Percentiles rank a stretch among this genome's conserved stretches.
Conservation (phyloP, 1,140 invertebrate species). For the Cylas formicarius region DNA sequence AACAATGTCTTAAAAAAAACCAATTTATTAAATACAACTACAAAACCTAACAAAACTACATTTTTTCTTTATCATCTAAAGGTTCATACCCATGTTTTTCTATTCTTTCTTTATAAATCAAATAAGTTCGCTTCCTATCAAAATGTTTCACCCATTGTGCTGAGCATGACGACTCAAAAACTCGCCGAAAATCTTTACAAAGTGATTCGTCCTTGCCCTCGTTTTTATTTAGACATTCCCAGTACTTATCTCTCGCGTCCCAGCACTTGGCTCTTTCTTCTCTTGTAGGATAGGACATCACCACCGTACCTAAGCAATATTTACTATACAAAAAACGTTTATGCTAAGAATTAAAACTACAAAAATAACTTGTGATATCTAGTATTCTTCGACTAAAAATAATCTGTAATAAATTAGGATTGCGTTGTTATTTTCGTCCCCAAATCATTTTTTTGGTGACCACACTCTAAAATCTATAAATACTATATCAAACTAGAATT, state of each 20-base stretch:
- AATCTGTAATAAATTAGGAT: conserved; percentile 24
- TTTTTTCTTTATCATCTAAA: conserved; percentile 37
- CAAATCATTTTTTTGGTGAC: too few species aligned
- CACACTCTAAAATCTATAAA: too few species aligned
- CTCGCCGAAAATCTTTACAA: conserved; percentile 65
- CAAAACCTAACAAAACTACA: conserved; percentile 5
- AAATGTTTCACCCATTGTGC: conserved; percentile 91
- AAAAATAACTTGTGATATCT: conserved; percentile 18
- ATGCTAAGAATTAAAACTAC: conserved; percentile 1
- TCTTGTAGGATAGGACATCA: conserved; percentile 80
- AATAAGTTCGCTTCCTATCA: conserved; percentile 79
- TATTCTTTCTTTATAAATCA: conserved; percentile 83
- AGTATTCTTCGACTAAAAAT: conserved; percentile 25
- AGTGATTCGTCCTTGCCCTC: conserved; percentile 41
- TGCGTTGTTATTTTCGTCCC: too few species aligned
- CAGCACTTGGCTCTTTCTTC: conserved; percentile 75
- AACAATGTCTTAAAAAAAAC: conserved; percentile 8
- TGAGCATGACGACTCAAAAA: conserved; percentile 79
- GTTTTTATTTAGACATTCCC: conserved; percentile 73
- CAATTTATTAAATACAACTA: conserved; percentile 11
- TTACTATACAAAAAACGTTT: neutral
- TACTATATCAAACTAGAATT: too few species aligned
- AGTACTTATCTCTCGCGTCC: conserved; percentile 76
- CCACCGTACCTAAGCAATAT: conserved; percentile 7
- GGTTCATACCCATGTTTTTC: conserved; percentile 79